These are phyloP conservation scores for Geotrupes spiniger DNA, from an alignment of 2,888 invertebrate species.

Conservation along the genomic window DNA sequence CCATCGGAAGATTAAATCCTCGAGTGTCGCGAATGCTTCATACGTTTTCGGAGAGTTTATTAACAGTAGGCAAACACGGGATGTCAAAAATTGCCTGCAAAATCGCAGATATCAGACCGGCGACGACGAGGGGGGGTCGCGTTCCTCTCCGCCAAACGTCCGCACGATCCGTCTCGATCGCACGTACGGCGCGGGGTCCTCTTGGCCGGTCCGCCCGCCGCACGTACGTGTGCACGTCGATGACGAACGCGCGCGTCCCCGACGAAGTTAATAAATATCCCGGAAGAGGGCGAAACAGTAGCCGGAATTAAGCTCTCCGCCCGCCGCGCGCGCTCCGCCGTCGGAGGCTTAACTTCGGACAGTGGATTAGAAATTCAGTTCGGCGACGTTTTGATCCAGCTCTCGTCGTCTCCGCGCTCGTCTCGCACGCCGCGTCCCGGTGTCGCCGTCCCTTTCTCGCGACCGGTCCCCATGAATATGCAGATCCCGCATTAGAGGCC, in stretches of 20 bases:
- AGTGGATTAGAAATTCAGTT: constrained; percentile 46
- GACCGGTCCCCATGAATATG: constrained; percentile 43
- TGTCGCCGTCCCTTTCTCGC: constrained; percentile 6
- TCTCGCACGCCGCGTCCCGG: constrained; percentile 6
- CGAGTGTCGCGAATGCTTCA: constrained; percentile 9
- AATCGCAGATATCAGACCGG: constrained; percentile 39
- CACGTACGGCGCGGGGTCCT: not conserved
- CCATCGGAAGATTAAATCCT: constrained; percentile 26
- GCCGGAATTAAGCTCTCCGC: constrained; percentile 43
- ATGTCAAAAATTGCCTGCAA: constrained; percentile 36
- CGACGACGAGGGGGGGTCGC: constrained; percentile 25
- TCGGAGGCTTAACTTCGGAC: constrained; percentile 44
- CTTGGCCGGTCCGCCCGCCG: too few species aligned
- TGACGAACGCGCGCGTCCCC: constrained; percentile 8
- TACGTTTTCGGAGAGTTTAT: constrained; percentile 4
- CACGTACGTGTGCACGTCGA: not conserved
- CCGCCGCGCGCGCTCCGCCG: constrained; percentile 36
- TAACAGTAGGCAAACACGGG: not conserved
- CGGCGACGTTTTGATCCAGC: constrained; percentile 45
- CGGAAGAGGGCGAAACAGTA: constrained; percentile 39
- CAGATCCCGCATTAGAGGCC: constrained; percentile 48
- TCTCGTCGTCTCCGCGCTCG: constrained; percentile 11
- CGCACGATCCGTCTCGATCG: constrained; percentile 34
- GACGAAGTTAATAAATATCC: constrained; percentile 36
- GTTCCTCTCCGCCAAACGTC: constrained; percentile 10